Percentiles rank a stretch among this genome's conserved stretches.
Conservation (phyloP, 30 jellyfish, hydroid and myxozoan species). For the Hydractinia echinata region DNA sequence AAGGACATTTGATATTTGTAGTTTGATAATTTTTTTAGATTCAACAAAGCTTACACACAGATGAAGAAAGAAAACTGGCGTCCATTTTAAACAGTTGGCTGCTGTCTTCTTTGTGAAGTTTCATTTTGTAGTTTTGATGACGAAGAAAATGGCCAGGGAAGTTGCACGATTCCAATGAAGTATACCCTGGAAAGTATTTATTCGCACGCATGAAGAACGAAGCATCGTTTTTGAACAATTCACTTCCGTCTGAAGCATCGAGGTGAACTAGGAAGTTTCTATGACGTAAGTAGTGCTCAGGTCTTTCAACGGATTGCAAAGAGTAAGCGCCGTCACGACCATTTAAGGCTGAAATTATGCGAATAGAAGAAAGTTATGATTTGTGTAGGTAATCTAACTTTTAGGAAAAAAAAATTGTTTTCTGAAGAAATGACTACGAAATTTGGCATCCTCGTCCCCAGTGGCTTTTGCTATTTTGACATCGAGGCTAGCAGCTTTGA, state of each 20-base stretch:
- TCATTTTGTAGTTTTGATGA: constrained; percentile 26
- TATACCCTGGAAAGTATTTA: neutral
- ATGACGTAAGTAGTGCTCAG: constrained; percentile 18
- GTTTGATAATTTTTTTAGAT: neutral
- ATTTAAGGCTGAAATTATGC: neutral
- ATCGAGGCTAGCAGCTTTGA: too few species aligned
- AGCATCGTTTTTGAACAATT: constrained; percentile 14
- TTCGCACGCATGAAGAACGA: neutral
- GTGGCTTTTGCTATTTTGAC: too few species aligned
- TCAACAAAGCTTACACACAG: neutral
- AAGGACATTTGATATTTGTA: neutral
- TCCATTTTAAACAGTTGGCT: constrained; percentile 2
- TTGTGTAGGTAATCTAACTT: neutral
- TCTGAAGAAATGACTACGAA: neutral
- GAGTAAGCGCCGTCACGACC: neutral
- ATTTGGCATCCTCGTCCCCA: neutral
- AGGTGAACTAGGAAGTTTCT: neutral
- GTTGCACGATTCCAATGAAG: constrained; percentile 27
- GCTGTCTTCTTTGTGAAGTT: constrained; percentile 18
- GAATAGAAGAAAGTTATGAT: neutral
- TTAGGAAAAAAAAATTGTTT: neutral
- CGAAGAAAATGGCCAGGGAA: constrained; percentile 26
- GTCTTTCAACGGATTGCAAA: neutral
- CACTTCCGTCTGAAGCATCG: neutral
- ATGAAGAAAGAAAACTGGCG: constrained; percentile 20